Evolutionary conservation across 2,888 invertebrate species (phyloP), one percentile per base, ranked within the genome.

Genomic region (Megastigmus dorsalis): DNA sequence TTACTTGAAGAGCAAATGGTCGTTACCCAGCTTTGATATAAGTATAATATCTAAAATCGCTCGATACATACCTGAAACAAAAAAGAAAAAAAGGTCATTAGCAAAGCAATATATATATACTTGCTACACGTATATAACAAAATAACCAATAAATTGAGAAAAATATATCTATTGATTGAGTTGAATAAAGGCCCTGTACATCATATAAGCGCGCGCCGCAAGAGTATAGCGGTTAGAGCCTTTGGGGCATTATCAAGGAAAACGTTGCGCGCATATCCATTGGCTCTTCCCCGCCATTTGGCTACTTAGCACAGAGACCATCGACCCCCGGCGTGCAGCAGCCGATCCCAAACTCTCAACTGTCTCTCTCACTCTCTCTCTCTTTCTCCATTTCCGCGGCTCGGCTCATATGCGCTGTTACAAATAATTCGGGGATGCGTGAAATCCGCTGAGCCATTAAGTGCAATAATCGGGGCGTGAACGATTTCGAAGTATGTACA

Each of bases 391-490:
- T 75, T 70, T 73, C 72, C 73, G 69, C 52, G 70, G 62, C 55
- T 38, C 60, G n/a, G n/a, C n/a, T n/a, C n/a, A n/a, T n/a, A n/a
- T 33, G 55, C 59, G 50, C 43, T n/a, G 50, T 62, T 59, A 70
- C 76, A 86, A 85, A 85, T 85, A 84, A 86, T 84, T 85, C 86
- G 85, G 82, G 86, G 86, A 87, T 86, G 87, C 87, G 88, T 88
- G 79, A 88, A 88, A 88, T 87, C 88, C 86, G 74, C 66, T 63
- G 79, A 73, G 79, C 82, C 79, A 85, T 86, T 86, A 83, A 84
- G 82, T 72, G 78, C 80, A 81, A 84, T 84, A 85, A 86, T 80
- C 86, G 84, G 83, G 80, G 85, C 86, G 83, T 85, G 81, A 84
- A 80, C 80, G 79, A 82, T 82, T 81, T 79, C 79, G 67, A 45